Conservation (phyloP, 2,888 invertebrate genomes). For the Urechis unicinctus region DNA sequence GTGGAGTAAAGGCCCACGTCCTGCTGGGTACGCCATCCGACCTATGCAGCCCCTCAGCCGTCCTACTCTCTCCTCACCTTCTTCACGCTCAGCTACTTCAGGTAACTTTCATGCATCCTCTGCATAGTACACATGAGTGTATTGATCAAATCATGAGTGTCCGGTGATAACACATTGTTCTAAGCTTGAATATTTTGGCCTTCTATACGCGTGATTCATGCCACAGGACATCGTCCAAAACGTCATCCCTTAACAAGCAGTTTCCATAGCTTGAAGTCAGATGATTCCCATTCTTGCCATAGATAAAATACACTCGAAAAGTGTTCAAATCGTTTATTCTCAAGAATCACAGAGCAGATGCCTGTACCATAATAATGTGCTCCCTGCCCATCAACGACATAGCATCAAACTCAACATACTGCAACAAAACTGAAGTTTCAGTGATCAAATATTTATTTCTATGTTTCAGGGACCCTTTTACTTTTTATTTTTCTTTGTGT, state of each 20-base stretch:
- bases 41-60: slow-evolving; percentile 46
- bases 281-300: slow-evolving; percentile 47
- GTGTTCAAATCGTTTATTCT: too few species aligned
- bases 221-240: slow-evolving; percentile 44
- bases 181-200: too few species aligned
- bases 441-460: slow-evolving; percentile 6
- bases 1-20: slow-evolving; percentile 37
- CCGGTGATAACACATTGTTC: too few species aligned
- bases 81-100: slow-evolving; percentile 40
- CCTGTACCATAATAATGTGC: too few species aligned
- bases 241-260: slow-evolving; percentile 48
- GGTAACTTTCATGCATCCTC: slow-evolving; percentile 33
- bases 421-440: too few species aligned
- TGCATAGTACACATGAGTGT: not conserved
- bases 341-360: too few species aligned
- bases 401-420: too few species aligned
- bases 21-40: slow-evolving; percentile 48
- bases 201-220: too few species aligned
- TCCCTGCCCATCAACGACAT: too few species aligned
- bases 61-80: slow-evolving; percentile 39
- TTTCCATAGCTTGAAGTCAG: slow-evolving; percentile 44
- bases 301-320: slow-evolving; percentile 11
- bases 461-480: slow-evolving; percentile 47
- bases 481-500: slow-evolving; percentile 48
- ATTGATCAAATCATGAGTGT: not conserved